phyloP scores from a whole-genome alignment of 2,888 invertebrate species.

The Terebella lapidaria region DNA sequence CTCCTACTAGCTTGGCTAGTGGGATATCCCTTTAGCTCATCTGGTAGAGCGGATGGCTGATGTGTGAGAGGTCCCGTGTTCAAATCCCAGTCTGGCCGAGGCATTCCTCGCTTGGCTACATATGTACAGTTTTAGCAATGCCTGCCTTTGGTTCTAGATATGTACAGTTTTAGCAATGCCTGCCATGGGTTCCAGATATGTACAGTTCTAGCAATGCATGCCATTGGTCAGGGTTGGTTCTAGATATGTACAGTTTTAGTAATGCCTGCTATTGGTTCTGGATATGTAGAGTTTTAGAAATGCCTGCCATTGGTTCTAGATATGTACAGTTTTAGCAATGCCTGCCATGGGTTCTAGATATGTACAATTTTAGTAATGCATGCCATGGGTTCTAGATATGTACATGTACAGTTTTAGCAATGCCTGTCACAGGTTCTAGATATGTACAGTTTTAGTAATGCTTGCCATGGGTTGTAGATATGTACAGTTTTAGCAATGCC shows the following conservation, averaged over 20 bases:
- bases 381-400: slow-evolving; percentile 87
- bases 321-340: slow-evolving; percentile 66
- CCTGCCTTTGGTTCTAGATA: no score
- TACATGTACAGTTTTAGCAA: slow-evolving; percentile 72
- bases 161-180: no score
- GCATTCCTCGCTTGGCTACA: no score
- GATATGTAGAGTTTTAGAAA: no score
- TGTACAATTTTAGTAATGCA: slow-evolving; percentile 69
- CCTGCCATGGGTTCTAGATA: slow-evolving; percentile 72
- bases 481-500: slow-evolving; percentile 43
- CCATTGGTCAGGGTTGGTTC: not conserved
- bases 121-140: no score
- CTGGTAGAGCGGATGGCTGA: no score
- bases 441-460: slow-evolving; percentile 75
- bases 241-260: not conserved
- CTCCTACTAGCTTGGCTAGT: no score
- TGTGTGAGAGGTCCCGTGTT: no score
- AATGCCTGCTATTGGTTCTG: no score
- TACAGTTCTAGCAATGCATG: not conserved
- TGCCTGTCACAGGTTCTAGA: slow-evolving; percentile 80
- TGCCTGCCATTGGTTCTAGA: not conserved
- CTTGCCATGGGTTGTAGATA: slow-evolving; percentile 86
- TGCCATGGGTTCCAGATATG: no score
- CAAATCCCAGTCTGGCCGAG: no score
- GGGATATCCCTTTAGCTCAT: no score